Conservation (phyloP, 2,888 invertebrate species). For the Sericinus montela region DNA sequence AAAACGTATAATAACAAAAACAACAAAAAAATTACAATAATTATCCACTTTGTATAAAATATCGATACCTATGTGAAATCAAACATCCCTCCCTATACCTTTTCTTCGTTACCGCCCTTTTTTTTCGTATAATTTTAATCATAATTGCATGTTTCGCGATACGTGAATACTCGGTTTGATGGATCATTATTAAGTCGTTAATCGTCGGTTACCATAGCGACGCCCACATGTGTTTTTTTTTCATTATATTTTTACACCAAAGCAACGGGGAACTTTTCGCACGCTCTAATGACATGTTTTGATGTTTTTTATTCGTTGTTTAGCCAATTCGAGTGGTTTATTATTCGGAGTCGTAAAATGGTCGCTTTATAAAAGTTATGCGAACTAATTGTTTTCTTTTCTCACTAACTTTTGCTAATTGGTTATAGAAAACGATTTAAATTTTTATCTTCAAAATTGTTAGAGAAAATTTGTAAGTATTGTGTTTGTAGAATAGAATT, state of each 20-base stretch:
- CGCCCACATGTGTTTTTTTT: slow-evolving; percentile 48
- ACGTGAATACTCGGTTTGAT: slow-evolving; percentile 56
- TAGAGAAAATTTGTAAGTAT: too few relatives aligned
- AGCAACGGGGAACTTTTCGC: slow-evolving; percentile 39
- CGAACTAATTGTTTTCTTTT: background rate
- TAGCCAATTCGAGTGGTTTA: slow-evolving; percentile 21
- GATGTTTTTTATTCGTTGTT: slow-evolving; percentile 35
- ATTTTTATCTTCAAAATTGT: too few relatives aligned
- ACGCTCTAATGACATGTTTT: slow-evolving; percentile 51
- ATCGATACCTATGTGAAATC: background rate
- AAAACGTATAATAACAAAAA: too few relatives aligned
- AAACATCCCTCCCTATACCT: slow-evolving; percentile 31
- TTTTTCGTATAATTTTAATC: slow-evolving; percentile 44
- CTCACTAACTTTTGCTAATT: background rate
- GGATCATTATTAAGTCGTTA: slow-evolving; percentile 68
- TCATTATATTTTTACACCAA: slow-evolving; percentile 23
- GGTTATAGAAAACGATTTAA: too few relatives aligned
- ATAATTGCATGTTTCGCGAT: slow-evolving; percentile 70
- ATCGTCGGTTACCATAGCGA: slow-evolving; percentile 55
- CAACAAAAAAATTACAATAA: too few relatives aligned
- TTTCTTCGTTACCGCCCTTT: slow-evolving; percentile 28
- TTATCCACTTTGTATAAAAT: too few relatives aligned
- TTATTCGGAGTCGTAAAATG: slow-evolving; percentile 15
- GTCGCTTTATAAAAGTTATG: slow-evolving; percentile 6
- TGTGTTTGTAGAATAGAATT: too few relatives aligned